These are phyloP conservation scores for Pangasius djambal DNA, from an alignment of 2,797 vertebrate species.

Conservation along the genomic window DNA sequence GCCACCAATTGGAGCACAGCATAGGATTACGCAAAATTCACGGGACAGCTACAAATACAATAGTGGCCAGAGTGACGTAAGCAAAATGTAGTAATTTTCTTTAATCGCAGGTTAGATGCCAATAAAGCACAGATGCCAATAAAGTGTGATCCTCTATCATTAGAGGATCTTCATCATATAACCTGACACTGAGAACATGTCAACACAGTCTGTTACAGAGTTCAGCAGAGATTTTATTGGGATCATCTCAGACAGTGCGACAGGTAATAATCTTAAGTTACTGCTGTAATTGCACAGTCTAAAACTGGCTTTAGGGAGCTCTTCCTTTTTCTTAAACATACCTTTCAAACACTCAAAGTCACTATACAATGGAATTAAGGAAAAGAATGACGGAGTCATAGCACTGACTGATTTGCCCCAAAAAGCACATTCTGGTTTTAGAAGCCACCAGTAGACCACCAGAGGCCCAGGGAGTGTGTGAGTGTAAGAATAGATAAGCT, in stretches of 20 bases:
- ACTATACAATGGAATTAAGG: neutral
- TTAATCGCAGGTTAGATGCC: neutral
- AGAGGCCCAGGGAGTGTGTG: neutral
- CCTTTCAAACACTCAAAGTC: neutral
- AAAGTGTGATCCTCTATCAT: neutral
- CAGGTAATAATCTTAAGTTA: neutral
- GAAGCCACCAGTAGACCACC: neutral
- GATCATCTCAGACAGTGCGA: neutral
- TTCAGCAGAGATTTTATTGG: neutral
- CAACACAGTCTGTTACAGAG: neutral
- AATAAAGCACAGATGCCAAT: no score
- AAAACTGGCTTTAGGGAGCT: neutral
- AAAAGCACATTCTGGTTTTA: neutral
- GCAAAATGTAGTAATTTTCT: neutral
- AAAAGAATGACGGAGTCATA: neutral
- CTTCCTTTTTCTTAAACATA: neutral
- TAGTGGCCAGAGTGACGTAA: neutral
- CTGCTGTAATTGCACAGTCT: neutral
- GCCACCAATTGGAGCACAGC: neutral
- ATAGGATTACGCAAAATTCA: neutral
- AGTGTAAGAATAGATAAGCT: constrained; percentile 7
- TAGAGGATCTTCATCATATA: neutral
- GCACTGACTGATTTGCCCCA: neutral
- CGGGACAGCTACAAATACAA: neutral
- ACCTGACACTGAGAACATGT: neutral